Conservation (phyloP, 2,888 invertebrate species). For the Aelia acuminata region DNA sequence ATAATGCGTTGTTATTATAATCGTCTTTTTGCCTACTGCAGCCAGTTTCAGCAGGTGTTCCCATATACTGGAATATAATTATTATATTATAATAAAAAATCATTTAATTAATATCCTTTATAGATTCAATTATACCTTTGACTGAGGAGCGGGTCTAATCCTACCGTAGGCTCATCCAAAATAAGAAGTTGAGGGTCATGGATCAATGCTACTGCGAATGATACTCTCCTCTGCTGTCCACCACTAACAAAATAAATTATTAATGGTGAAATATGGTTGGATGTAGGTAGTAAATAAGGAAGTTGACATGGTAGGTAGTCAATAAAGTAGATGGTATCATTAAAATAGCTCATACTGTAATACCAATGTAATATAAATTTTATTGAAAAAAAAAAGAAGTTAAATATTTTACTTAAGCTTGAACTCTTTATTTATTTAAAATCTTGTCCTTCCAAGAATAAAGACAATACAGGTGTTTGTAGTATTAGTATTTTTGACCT, state of each 20-base stretch:
- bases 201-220: constrained; percentile 72
- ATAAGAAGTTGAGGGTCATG: constrained; percentile 72
- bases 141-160: constrained; percentile 71
- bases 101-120: not conserved
- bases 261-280: not conserved
- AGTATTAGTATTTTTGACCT: too few species aligned
- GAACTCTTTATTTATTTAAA: too few species aligned
- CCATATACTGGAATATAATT: constrained; percentile 66
- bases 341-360: too few species aligned
- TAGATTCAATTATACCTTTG: constrained; percentile 67
- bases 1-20: constrained; percentile 67
- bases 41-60: constrained; percentile 66
- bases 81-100: not conserved
- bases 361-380: too few species aligned
- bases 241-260: constrained; percentile 69
- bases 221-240: constrained; percentile 72
- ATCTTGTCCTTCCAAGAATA: too few species aligned
- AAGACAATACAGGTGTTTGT: too few species aligned
- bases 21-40: constrained; percentile 66
- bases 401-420: too few species aligned
- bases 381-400: too few species aligned
- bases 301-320: too few species aligned
- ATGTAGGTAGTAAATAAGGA: too few species aligned
- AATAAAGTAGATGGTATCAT: too few species aligned
- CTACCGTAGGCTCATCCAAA: constrained; percentile 70